Evolutionary conservation across 2,888 invertebrate species (phyloP).

Genomic region (Cheilosia vernalis): DNA sequence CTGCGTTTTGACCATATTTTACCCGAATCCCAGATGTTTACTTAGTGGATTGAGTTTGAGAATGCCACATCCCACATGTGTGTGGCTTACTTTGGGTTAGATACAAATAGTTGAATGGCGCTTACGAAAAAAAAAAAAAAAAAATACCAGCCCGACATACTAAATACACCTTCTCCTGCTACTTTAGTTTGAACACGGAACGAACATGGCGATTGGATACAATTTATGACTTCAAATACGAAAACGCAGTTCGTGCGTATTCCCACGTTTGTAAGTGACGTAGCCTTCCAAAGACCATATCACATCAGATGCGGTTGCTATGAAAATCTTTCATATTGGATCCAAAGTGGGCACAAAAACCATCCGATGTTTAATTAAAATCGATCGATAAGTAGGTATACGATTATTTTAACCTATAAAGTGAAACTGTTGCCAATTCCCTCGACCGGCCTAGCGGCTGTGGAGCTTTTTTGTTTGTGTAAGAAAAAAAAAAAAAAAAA

Average conservation of each 20-base stretch:
- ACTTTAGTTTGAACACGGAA: background rate
- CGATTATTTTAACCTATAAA: slow-evolving; percentile 14
- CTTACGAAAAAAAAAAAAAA: slow-evolving; percentile 41
- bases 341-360: slow-evolving; percentile 4
- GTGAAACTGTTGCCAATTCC: slow-evolving; percentile 37
- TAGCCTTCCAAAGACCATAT: background rate
- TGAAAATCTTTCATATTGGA: slow-evolving; percentile 13
- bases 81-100: slow-evolving; percentile 21
- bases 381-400: slow-evolving; percentile 48
- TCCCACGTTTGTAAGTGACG: slow-evolving; percentile 59
- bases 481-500: slow-evolving; percentile 37
- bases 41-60: slow-evolving; percentile 12
- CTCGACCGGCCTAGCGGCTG: slow-evolving; percentile 23
- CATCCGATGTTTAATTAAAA: slow-evolving; percentile 34
- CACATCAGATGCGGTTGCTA: slow-evolving; percentile 9
- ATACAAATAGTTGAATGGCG: slow-evolving; percentile 53
- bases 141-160: background rate
- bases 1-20: slow-evolving; percentile 45
- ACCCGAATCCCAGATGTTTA: slow-evolving; percentile 57
- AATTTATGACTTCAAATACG: background rate
- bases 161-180: background rate
- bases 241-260: slow-evolving; percentile 29
- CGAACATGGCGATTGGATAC: background rate
- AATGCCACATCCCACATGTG: background rate
- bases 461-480: background rate